Percentiles rank a stretch among this genome's conserved stretches.
Evolutionary conservation across 2,113 vertebrate genomes (phyloP).

Genomic region (rat (Rattus norvegicus)): DNA sequence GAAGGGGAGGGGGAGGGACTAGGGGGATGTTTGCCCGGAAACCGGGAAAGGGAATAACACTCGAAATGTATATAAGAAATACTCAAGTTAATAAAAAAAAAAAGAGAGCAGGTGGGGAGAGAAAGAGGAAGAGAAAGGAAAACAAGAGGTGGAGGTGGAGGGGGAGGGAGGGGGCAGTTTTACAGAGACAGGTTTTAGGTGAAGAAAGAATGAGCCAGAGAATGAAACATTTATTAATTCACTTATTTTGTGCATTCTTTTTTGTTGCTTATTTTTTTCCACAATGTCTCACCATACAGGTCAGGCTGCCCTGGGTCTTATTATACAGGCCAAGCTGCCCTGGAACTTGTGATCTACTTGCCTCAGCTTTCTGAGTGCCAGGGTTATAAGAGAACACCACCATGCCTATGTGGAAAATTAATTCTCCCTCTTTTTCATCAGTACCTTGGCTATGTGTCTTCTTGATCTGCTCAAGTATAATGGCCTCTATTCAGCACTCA

Average conservation of each 20-base stretch:
- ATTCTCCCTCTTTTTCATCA: slow-evolving; percentile 3
- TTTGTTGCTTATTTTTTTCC: neutral
- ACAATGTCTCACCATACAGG: neutral
- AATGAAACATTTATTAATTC: neutral
- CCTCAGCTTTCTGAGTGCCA: neutral
- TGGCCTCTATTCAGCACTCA: neutral
- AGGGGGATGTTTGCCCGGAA: too few relatives aligned
- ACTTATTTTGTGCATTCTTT: neutral
- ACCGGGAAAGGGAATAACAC: too few relatives aligned
- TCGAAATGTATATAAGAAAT: too few relatives aligned
- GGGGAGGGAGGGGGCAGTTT: too few relatives aligned
- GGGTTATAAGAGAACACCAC: too few relatives aligned
- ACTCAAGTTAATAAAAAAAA: too few relatives aligned
- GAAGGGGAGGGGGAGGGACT: too few relatives aligned
- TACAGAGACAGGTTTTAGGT: too few relatives aligned
- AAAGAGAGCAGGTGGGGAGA: too few relatives aligned
- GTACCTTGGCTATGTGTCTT: neutral
- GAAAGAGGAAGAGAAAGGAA: too few relatives aligned
- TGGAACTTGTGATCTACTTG: neutral
- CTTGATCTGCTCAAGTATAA: neutral
- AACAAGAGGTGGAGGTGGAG: too few relatives aligned
- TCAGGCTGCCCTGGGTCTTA: neutral
- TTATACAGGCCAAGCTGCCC: neutral
- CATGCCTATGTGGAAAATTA: neutral
- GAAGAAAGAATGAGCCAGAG: too few relatives aligned